Evolutionary conservation across 2,888 invertebrate species (phyloP).

Genomic region (Lithophane socia): DNA sequence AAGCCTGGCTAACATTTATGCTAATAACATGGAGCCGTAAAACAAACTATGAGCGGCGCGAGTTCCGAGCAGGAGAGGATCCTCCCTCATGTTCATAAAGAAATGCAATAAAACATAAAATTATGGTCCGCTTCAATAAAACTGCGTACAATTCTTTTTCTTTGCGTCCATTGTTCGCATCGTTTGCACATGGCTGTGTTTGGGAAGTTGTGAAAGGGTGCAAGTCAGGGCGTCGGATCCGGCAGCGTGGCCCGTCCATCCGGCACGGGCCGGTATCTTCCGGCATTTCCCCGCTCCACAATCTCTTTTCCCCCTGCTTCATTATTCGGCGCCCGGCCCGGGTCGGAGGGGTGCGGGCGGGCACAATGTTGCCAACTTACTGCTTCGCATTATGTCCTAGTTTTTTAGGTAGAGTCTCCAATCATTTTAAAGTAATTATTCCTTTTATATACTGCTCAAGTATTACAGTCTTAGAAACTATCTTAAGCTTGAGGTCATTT

Average conservation of each 20-base stretch:
- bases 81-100: conserved; percentile 53
- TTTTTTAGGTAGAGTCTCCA: conserved; percentile 22
- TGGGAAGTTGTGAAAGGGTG: conserved; percentile 70
- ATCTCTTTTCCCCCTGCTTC: conserved; percentile 80
- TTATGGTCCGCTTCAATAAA: conserved; percentile 60
- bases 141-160: conserved; percentile 53
- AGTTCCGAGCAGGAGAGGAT: conserved; percentile 24
- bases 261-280: conserved; percentile 81
- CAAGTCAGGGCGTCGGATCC: conserved; percentile 69
- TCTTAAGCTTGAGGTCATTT: neutral
- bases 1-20: conserved; percentile 58
- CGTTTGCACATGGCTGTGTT: conserved; percentile 70
- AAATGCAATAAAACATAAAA: conserved; percentile 64
- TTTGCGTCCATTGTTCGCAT: conserved; percentile 58
- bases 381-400: conserved; percentile 15
- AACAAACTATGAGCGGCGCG: conserved; percentile 57
- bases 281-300: conserved; percentile 77
- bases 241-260: conserved; percentile 76
- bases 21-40: conserved; percentile 60
- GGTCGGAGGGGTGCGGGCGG: conserved; percentile 86
- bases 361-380: conserved; percentile 75
- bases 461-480: too few relatives aligned
- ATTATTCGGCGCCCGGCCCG: conserved; percentile 81
- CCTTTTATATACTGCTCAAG: neutral
- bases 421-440: neutral